Evolutionary conservation across 1,140 invertebrate species (phyloP).

Genomic region (Macrosteles quadrilineatus): DNA sequence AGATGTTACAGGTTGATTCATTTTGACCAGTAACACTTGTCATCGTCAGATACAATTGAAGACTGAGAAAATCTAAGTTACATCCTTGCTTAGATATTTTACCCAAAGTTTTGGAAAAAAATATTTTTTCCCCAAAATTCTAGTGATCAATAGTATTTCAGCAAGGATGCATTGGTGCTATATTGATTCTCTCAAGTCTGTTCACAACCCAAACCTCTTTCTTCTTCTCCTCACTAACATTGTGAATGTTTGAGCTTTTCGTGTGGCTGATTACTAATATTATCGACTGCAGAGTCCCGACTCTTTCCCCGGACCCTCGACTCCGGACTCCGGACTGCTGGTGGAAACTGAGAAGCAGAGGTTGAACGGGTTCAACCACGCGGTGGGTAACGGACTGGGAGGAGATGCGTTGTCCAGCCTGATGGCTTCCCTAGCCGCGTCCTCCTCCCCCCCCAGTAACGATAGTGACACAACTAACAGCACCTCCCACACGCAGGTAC

Average conservation of each 20-base stretch:
- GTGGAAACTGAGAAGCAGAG: constrained; percentile 26
- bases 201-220: no score
- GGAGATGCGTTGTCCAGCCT: constrained; percentile 50
- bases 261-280: constrained; percentile 16
- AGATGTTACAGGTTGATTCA: no score
- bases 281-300: constrained; percentile 32
- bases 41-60: no score
- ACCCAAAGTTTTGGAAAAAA: no score
- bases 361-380: constrained; percentile 36
- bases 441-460: constrained; percentile 42
- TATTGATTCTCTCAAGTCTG: no score
- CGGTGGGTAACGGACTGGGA: constrained; percentile 32
- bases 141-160: no score
- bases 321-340: constrained; percentile 39
- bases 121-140: no score
- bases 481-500: constrained; percentile 42
- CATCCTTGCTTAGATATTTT: no score
- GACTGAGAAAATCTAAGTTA: no score
- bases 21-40: no score
- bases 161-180: no score
- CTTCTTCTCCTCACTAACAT: no score
- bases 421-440: constrained; percentile 50
- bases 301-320: constrained; percentile 6
- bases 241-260: not conserved
- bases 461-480: constrained; percentile 49